These are phyloP conservation scores for Melanostoma scalare DNA, from an alignment of 2,888 invertebrate genomes.

Conservation along the genomic window DNA sequence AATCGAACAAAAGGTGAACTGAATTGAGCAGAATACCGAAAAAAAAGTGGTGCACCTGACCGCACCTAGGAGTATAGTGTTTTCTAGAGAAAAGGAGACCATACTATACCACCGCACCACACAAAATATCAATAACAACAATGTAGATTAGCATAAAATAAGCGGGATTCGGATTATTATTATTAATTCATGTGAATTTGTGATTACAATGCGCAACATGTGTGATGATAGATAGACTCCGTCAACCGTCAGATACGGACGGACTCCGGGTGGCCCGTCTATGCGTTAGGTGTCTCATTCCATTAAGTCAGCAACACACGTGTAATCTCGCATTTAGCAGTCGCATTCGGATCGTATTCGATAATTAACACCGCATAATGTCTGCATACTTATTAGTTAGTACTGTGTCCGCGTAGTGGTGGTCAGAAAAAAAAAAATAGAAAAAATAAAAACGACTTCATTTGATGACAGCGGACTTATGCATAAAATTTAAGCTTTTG, in stretches of 20 bases:
- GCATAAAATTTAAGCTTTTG: slow-evolving; percentile 71
- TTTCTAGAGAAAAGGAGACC: background rate
- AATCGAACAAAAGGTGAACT: slow-evolving; percentile 30
- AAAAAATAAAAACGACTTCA: slow-evolving; percentile 27
- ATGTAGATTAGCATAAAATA: slow-evolving; percentile 59
- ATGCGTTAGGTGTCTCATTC: slow-evolving; percentile 42
- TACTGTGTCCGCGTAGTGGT: slow-evolving; percentile 48
- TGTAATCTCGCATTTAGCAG: slow-evolving; percentile 65
- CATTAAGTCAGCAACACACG: slow-evolving; percentile 67
- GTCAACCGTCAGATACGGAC: slow-evolving; percentile 22
- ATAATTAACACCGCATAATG: slow-evolving; percentile 71
- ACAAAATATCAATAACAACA: background rate
- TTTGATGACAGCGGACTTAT: slow-evolving; percentile 67
- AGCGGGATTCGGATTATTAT: slow-evolving; percentile 59
- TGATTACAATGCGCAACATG: slow-evolving; percentile 70
- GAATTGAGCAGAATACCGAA: slow-evolving; percentile 16
- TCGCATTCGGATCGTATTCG: slow-evolving; percentile 69
- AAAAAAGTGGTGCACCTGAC: slow-evolving; percentile 65
- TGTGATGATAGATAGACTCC: slow-evolving; percentile 56
- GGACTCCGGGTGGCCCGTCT: slow-evolving; percentile 71
- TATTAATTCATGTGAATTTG: slow-evolving; percentile 67
- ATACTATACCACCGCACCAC: background rate
- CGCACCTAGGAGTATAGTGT: slow-evolving; percentile 51
- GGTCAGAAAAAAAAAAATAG: slow-evolving; percentile 33
- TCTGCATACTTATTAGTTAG: slow-evolving; percentile 69